Conservation (phyloP, 2,113 vertebrate genomes). For the Carassius gibelio region DNA sequence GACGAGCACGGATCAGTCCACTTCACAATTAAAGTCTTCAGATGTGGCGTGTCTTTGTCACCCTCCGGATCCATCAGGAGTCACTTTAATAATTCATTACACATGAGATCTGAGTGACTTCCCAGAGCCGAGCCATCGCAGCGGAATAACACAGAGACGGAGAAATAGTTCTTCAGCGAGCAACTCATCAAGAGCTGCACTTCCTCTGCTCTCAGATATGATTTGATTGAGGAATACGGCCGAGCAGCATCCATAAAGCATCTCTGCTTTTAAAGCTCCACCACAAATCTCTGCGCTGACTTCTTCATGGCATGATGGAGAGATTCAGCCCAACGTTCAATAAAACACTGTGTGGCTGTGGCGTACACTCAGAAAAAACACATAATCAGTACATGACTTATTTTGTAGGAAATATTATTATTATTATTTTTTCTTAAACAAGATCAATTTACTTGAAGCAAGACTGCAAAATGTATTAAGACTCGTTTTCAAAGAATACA, state of each 20-base stretch:
- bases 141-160: constrained; percentile 17
- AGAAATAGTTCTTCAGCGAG: constrained; percentile 31
- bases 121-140: background rate
- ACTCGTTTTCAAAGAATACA: background rate
- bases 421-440: too few relatives aligned
- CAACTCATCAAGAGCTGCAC: constrained; percentile 22
- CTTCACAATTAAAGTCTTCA: constrained; percentile 2
- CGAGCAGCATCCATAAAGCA: background rate
- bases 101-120: constrained; percentile 27
- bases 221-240: background rate
- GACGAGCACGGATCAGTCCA: background rate
- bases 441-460: background rate
- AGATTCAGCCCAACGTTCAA: background rate
- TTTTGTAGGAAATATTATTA: background rate
- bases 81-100: constrained; percentile 49
- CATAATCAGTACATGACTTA: background rate
- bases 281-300: background rate
- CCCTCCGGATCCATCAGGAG: background rate
- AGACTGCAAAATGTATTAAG: background rate
- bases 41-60: background rate
- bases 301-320: background rate
- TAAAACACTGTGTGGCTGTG: background rate
- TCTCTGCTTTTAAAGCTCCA: background rate
- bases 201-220: background rate
- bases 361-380: background rate